Conservation (phyloP, 2,797 vertebrate genomes). For the Sebastes nivosus region DNA sequence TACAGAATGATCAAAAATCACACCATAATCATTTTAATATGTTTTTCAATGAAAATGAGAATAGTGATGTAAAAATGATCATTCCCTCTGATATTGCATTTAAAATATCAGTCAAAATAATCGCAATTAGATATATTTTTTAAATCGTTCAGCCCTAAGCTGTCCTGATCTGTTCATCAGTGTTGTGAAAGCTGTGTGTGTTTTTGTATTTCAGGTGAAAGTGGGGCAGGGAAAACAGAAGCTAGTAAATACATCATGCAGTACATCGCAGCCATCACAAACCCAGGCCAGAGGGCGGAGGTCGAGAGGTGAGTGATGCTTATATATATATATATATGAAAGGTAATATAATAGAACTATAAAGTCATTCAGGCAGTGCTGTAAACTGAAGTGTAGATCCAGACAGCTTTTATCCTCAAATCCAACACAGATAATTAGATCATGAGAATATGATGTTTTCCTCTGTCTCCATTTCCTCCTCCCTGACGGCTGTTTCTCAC, state of each 20-base stretch:
- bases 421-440: not conserved
- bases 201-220: constrained; percentile 85
- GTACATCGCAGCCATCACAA: constrained; percentile 94
- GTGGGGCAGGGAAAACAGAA: constrained; percentile 94
- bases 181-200: not conserved
- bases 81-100: too few species aligned
- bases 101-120: too few species aligned
- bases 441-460: not conserved
- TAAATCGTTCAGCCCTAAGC: too few species aligned
- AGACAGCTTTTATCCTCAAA: not conserved
- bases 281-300: constrained; percentile 88
- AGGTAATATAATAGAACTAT: not conserved
- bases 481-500: constrained; percentile 4
- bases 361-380: not conserved
- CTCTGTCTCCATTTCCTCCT: not conserved
- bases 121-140: too few species aligned
- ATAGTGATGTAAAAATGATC: too few species aligned
- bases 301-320: constrained; percentile 88
- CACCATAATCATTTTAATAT: too few species aligned
- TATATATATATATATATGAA: too few species aligned
- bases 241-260: constrained; percentile 97
- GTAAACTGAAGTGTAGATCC: not conserved
- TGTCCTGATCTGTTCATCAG: not conserved
- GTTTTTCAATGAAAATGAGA: too few species aligned
- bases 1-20: too few species aligned